Conservation (phyloP, 53 echinoderm and acorn worm species). For the Patiria pectinifera region DNA sequence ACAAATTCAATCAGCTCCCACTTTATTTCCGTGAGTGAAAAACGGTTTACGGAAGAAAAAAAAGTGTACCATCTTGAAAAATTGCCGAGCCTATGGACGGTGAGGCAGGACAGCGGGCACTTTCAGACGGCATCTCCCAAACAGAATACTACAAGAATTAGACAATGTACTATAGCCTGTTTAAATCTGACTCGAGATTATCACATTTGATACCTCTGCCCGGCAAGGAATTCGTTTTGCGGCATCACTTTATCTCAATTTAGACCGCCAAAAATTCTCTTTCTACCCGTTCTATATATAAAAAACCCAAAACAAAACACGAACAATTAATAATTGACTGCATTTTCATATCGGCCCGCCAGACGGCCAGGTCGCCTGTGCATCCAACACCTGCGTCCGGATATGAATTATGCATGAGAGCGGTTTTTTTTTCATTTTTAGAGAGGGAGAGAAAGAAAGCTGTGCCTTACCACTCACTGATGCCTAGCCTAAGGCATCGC, state of each 20-base stretch:
- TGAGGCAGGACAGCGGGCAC: not conserved
- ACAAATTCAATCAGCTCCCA: slow-evolving; percentile 63
- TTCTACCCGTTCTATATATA: slow-evolving; percentile 35
- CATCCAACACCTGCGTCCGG: slow-evolving; percentile 59
- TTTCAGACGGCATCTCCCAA: not conserved
- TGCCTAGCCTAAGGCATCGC: slow-evolving; percentile 33
- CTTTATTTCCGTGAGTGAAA: slow-evolving; percentile 64
- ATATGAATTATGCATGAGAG: slow-evolving; percentile 61
- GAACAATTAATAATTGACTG: slow-evolving; percentile 55
- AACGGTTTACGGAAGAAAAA: slow-evolving; percentile 29
- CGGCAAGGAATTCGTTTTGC: not conserved
- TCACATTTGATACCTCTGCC: not conserved
- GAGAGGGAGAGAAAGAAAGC: slow-evolving; percentile 18
- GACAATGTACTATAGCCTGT: not conserved
- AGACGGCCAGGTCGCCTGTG: slow-evolving; percentile 43
- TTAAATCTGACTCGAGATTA: not conserved
- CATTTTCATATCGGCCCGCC: slow-evolving; percentile 33
- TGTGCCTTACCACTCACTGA: slow-evolving; percentile 47
- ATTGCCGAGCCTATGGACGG: slow-evolving; percentile 9
- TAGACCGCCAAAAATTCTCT: not conserved
- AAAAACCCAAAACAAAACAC: slow-evolving; percentile 37
- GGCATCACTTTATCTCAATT: slow-evolving; percentile 15
- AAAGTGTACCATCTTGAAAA: slow-evolving; percentile 5
- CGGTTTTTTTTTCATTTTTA: slow-evolving; percentile 40
- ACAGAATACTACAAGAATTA: not conserved